Evolutionary conservation across 2,888 invertebrate species (phyloP), one percentile per base, ranked within the genome.

Genomic region (Urechis unicinctus): DNA sequence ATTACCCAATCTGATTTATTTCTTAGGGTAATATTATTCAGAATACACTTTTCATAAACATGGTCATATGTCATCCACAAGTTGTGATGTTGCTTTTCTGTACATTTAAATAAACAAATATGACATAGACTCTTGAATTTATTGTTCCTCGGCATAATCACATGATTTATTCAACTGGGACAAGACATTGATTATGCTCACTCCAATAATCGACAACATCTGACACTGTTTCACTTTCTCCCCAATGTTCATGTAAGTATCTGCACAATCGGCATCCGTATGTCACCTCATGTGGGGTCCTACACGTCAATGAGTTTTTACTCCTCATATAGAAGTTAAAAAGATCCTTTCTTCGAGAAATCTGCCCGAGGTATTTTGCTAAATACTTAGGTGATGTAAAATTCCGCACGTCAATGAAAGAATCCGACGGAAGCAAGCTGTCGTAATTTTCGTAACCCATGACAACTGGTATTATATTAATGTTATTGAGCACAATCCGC

Each of bases 311-410:
- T 9, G 36, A 92, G 47, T 90, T 91, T 81, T 91, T 87, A 91
- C 92, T 92, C 67, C 85, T 85, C 79, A 95, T 94, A 78, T 96
- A 96, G 28, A 91, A 89, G 78, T 95, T 95, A 78, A 95, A 96
- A 1, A 91, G 82, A 47, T 86, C 85, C 73, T 93, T 91, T 77
- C 96, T 88, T 63, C 85, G 83, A 76, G 94, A 93, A 55, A 96
- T 82, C 51, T 87, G 84, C 61, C 86, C 85, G 53, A 96, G 82
- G 79, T 94, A 94, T 30, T 85, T 85, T 30, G 95, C 95, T 61
- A 96, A 81, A 66, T 89, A 88, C 68, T 87, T 86, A 0, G 95
- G 88, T 28, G 88, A 86, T 31, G 86, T 85, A 75, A 94, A 96
- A 77, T 96, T 94, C 74, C 96, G 95, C 24, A 96, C 91, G 79